These are phyloP conservation scores for Herminia tarsipennalis DNA, from an alignment of 2,888 invertebrate species.

Conservation along the genomic window DNA sequence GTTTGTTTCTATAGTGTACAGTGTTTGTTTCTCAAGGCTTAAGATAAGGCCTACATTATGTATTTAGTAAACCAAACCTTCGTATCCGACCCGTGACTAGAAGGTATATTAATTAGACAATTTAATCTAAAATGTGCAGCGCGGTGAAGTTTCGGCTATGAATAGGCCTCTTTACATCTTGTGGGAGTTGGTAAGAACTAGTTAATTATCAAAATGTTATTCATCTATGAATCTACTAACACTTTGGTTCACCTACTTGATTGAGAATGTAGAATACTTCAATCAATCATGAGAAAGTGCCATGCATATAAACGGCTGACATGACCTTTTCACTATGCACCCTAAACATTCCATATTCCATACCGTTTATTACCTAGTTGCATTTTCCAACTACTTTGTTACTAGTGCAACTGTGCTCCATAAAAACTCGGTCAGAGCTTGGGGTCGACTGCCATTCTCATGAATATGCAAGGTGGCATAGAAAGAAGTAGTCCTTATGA, in stretches of 20 bases:
- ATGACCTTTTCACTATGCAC: slow-evolving; percentile 67
- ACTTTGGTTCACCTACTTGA: too few species aligned
- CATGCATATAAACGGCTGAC: slow-evolving; percentile 39
- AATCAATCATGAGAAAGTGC: too few species aligned
- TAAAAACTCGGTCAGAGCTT: slow-evolving; percentile 38
- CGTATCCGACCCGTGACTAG: slow-evolving; percentile 3
- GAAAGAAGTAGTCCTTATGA: slow-evolving; percentile 34
- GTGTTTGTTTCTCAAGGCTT: not conserved
- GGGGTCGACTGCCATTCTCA: slow-evolving; percentile 28
- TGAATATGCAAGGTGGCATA: slow-evolving; percentile 43
- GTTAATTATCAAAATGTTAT: not conserved
- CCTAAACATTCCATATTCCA: slow-evolving; percentile 37
- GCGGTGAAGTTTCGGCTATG: not conserved
- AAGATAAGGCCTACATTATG: slow-evolving; percentile 8
- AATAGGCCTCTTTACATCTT: slow-evolving; percentile 2
- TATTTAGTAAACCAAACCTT: slow-evolving; percentile 14
- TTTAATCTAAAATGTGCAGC: slow-evolving; percentile 11
- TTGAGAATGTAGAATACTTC: too few species aligned
- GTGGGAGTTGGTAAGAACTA: not conserved
- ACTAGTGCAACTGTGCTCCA: slow-evolving; percentile 24
- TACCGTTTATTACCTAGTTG: too few species aligned
- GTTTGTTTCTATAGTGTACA: slow-evolving; percentile 3
- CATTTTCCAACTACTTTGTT: slow-evolving; percentile 17
- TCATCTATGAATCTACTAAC: not conserved
- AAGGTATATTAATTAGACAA: slow-evolving; percentile 10